phyloP scores from a whole-genome alignment of 1,140 invertebrate genomes.

The Lordiphosa mommai region DNA sequence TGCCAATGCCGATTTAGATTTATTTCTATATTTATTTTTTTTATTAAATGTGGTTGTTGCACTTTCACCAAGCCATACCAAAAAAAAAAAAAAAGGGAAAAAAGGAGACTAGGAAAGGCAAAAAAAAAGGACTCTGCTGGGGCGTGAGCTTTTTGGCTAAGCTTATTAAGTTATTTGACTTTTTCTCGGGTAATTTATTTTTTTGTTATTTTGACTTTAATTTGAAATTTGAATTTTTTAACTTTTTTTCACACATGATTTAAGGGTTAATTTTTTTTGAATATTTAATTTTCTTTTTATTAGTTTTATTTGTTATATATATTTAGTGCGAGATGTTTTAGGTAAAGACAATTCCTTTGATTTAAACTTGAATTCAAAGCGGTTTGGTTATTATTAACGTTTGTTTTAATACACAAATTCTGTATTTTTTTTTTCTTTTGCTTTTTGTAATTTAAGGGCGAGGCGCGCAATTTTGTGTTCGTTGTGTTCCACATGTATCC shows the following conservation, averaged over 20 bases:
- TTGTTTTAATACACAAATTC: no score
- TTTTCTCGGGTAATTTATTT: neutral
- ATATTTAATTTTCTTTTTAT: no score
- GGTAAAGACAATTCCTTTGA: neutral
- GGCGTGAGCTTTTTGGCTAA: neutral
- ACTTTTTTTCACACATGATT: no score
- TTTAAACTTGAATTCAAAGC: neutral
- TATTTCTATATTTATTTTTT: conserved; percentile 6
- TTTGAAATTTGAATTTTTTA: no score
- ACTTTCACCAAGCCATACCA: conserved; percentile 13
- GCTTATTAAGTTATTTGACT: conserved; percentile 2
- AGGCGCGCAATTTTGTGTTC: conserved; percentile 53
- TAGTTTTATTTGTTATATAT: no score
- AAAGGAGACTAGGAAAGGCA: neutral
- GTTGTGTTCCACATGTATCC: conserved; percentile 79
- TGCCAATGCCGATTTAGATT: neutral
- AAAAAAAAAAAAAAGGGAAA: conserved; percentile 14
- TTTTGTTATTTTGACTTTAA: no score
- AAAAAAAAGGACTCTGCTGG: neutral
- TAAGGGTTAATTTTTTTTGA: no score
- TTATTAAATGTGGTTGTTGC: conserved; percentile 26
- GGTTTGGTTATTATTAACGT: conserved; percentile 12
- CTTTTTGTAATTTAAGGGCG: conserved; percentile 55
- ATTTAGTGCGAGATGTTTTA: no score
- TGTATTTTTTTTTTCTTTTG: conserved; percentile 49